phyloP scores from a whole-genome alignment of 35 echinoderm and acorn worm genomes.

The Anneissia japonica region DNA sequence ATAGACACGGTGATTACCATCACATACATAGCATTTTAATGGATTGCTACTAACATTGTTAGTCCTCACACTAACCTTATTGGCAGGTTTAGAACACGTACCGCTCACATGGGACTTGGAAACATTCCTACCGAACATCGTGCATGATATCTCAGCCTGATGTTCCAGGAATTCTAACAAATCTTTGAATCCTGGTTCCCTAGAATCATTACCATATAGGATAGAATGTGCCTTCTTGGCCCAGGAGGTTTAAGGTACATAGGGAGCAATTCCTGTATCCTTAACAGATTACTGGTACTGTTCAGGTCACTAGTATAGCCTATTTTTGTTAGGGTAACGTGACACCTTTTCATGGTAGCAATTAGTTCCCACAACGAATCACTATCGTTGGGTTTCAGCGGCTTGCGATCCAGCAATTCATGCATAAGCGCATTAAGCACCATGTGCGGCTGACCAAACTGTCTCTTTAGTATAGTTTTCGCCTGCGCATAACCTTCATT shows the following conservation, averaged over 20 bases:
- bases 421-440: conserved; percentile 16
- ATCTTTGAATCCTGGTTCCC: conserved; percentile 12
- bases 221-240: conserved; percentile 14
- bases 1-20: conserved; percentile 8
- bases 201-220: background rate
- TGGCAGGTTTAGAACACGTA: background rate
- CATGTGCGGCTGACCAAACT: conserved; percentile 27
- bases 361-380: conserved; percentile 22
- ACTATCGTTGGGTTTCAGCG: background rate
- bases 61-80: background rate
- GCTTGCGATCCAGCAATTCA: background rate
- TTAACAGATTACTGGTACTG: conserved; percentile 8
- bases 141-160: conserved; percentile 31
- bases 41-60: conserved; percentile 10
- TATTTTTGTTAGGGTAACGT: conserved; percentile 26
- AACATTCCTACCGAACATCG: conserved; percentile 23
- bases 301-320: conserved; percentile 34
- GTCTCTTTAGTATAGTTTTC: background rate
- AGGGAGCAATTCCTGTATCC: conserved; percentile 11
- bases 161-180: conserved; percentile 18
- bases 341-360: conserved; percentile 29
- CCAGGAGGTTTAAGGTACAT: conserved; percentile 15
- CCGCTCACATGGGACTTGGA: background rate
- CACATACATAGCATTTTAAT: conserved; percentile 12
- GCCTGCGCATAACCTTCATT: conserved; percentile 17